phyloP scores from a whole-genome alignment of 1,140 invertebrate genomes.

The Muscidifurax raptorellus region DNA sequence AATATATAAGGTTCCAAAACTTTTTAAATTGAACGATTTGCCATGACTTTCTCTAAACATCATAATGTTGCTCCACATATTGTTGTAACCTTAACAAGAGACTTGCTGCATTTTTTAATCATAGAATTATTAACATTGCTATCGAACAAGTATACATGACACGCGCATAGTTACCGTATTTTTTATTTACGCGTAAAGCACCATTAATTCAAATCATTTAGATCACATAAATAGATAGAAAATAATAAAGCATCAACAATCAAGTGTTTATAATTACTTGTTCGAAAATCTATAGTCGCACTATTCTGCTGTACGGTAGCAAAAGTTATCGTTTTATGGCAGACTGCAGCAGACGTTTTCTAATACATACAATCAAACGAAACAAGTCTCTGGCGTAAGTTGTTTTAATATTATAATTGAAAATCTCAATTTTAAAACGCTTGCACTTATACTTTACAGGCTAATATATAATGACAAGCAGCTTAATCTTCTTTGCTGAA shows the following conservation, averaged over 20 bases:
- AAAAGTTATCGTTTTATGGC: too few species aligned
- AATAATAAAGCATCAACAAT: not conserved
- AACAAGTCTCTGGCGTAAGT: slow-evolving; percentile 39
- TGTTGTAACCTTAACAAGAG: slow-evolving; percentile 19
- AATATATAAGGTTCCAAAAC: not conserved
- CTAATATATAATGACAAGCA: slow-evolving; percentile 2
- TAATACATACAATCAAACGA: slow-evolving; percentile 2
- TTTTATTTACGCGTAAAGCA: slow-evolving; percentile 16
- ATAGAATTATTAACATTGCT: not conserved
- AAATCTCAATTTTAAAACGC: not conserved
- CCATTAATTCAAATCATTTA: not conserved
- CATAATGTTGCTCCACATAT: slow-evolving; percentile 38
- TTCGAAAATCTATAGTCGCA: not conserved
- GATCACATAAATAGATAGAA: not conserved
- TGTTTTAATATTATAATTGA: slow-evolving; percentile 41
- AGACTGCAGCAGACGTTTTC: not conserved
- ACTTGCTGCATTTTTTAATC: not conserved
- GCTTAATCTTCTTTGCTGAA: slow-evolving; percentile 26
- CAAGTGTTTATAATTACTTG: not conserved
- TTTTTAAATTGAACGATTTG: slow-evolving; percentile 7
- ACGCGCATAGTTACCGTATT: too few species aligned
- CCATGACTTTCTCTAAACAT: slow-evolving; percentile 8
- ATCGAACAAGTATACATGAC: not conserved
- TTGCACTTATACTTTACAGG: not conserved
- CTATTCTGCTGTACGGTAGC: too few species aligned